Percentiles rank a stretch among this genome's conserved stretches.
These are phyloP conservation scores for Ophthalmotilapia sp. DNA, from an alignment of 2,113 vertebrate genomes.

Conservation along the genomic window DNA sequence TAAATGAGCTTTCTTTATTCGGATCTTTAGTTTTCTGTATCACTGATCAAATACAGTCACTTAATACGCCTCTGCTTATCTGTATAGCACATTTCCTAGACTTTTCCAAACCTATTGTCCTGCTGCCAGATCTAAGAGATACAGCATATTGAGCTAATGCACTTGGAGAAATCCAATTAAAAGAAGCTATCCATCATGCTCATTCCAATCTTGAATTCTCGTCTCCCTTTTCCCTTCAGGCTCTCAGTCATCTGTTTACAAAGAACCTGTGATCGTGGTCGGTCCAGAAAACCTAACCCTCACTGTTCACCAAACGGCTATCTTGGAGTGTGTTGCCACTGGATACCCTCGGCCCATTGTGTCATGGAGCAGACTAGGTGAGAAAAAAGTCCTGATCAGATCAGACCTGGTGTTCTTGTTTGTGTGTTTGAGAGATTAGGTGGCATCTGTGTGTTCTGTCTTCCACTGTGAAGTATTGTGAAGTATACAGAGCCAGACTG, in stretches of 20 bases:
- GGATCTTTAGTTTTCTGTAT: not conserved
- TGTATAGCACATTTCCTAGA: conserved; percentile 7
- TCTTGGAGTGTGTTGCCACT: conserved; percentile 96
- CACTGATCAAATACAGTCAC: not conserved
- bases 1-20: not conserved
- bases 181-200: conserved; percentile 50
- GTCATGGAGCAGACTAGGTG: conserved; percentile 98
- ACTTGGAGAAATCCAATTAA: conserved; percentile 58
- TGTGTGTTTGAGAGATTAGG: not conserved
- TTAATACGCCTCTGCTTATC: conserved; percentile 20
- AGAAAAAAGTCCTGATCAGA: conserved; percentile 42
- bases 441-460: not conserved
- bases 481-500: not conserved
- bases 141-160: conserved; percentile 33
- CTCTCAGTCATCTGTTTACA: conserved; percentile 86
- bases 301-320: conserved; percentile 94
- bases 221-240: conserved; percentile 63
- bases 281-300: conserved; percentile 98
- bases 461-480: conserved; percentile 4
- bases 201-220: conserved; percentile 5
- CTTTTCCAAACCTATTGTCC: conserved; percentile 34
- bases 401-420: not conserved
- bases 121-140: conserved; percentile 38
- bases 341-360: conserved; percentile 97
- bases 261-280: conserved; percentile 93